A percentile compares a stretch with the other conserved stretches of the same genome.
These are phyloP conservation scores for Agrotis segetum DNA, from an alignment of 2,888 invertebrate genomes.

Conservation along the genomic window DNA sequence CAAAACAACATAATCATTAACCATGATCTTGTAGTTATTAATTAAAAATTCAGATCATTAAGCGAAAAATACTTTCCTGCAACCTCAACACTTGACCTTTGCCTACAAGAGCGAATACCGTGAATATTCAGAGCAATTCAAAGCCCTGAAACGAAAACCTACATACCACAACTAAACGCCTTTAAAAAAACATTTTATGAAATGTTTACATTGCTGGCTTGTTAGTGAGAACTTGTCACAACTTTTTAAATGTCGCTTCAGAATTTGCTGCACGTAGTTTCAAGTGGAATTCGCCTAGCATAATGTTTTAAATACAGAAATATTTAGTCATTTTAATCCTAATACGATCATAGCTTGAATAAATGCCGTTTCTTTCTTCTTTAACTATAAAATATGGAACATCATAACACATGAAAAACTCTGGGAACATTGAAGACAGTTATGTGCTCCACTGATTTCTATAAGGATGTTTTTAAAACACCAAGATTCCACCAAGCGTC, in stretches of 20 bases:
- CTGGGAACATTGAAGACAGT: too few species aligned
- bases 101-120: slow-evolving; percentile 1
- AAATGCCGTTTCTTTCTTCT: not conserved
- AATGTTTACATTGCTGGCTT: slow-evolving; percentile 16
- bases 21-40: slow-evolving; percentile 30
- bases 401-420: too few species aligned
- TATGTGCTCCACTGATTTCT: not conserved
- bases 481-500: too few species aligned
- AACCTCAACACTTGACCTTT: slow-evolving; percentile 43
- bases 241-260: not conserved
- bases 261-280: not conserved
- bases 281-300: not conserved
- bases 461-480: not conserved
- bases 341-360: not conserved
- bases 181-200: slow-evolving; percentile 3
- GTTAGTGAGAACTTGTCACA: slow-evolving; percentile 10
- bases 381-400: not conserved
- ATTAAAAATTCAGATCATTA: slow-evolving; percentile 43
- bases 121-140: slow-evolving; percentile 23
- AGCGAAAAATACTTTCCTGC: not conserved
- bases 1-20: not conserved
- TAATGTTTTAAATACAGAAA: not conserved
- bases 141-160: slow-evolving; percentile 14
- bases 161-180: not conserved
- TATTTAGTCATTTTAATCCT: not conserved